Evolutionary conservation across 2,888 invertebrate genomes (phyloP).

Genomic region (Heterodera filipjevi): DNA sequence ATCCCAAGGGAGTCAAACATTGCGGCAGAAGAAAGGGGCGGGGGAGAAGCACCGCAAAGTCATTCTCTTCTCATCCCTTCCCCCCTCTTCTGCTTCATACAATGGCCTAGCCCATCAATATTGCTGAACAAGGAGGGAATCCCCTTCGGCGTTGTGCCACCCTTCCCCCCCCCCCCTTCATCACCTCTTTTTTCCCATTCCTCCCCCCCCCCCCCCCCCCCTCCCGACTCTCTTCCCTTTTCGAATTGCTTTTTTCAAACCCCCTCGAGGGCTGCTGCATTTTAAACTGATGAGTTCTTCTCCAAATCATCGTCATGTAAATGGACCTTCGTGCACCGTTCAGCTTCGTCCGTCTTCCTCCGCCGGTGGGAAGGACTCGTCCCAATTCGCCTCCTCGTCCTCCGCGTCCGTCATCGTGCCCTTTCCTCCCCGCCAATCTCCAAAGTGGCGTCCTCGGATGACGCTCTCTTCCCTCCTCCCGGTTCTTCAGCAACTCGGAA

Average conservation of each 20-base stretch:
- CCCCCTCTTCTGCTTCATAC: background rate
- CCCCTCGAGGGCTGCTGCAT: background rate
- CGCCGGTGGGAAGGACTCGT: background rate
- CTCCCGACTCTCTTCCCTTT: background rate
- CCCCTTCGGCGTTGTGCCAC: background rate
- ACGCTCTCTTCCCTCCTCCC: constrained; percentile 15
- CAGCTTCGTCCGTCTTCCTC: background rate
- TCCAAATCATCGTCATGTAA: background rate
- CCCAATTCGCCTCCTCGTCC: background rate
- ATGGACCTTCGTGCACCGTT: no score
- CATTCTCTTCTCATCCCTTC: background rate
- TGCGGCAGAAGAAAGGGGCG: background rate
- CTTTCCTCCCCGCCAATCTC: background rate
- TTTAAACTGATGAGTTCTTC: background rate
- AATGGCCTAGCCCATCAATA: background rate
- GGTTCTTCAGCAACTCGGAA: constrained; percentile 13
- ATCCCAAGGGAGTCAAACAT: background rate
- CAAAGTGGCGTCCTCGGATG: constrained; percentile 25
- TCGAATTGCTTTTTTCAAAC: background rate
- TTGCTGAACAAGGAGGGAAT: background rate
- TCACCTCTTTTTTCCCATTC: background rate
- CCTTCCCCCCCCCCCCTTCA: no score
- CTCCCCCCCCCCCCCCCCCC: background rate
- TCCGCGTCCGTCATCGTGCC: background rate
- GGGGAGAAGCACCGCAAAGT: background rate